phyloP scores from a whole-genome alignment of 1,140 invertebrate species.

The Drosophila sulfurigaster region DNA sequence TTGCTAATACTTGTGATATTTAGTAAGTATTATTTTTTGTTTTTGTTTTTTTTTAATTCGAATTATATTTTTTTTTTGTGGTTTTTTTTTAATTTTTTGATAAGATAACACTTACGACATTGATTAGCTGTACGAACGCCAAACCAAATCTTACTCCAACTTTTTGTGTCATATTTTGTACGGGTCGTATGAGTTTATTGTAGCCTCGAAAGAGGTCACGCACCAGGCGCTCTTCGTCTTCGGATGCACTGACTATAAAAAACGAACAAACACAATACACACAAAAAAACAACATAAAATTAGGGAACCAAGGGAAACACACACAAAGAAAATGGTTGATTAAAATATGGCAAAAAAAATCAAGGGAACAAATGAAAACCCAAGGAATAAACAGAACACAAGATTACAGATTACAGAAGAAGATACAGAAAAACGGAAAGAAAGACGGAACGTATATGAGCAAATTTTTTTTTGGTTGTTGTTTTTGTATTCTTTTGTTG shows the following conservation, averaged over 20 bases:
- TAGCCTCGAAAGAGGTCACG: slow-evolving; percentile 99
- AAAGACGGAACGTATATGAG: slow-evolving; percentile 70
- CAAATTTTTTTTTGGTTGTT: slow-evolving; percentile 58
- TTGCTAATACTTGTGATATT: slow-evolving; percentile 54
- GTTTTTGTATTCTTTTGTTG: slow-evolving; percentile 57
- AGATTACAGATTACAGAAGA: slow-evolving; percentile 33
- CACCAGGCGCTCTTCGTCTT: slow-evolving; percentile 98
- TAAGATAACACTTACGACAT: slow-evolving; percentile 93
- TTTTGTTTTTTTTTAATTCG: slow-evolving; percentile 35
- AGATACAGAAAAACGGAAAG: slow-evolving; percentile 62
- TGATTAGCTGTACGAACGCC: slow-evolving; percentile 99
- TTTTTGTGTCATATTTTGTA: slow-evolving; percentile 98
- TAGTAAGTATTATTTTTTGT: slow-evolving; percentile 28
- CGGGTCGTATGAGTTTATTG: slow-evolving; percentile 99
- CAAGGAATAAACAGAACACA: not conserved
- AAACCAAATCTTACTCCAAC: slow-evolving; percentile 98
- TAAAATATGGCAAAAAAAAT: not conserved
- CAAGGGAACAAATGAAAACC: not conserved
- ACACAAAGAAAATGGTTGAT: not conserved
- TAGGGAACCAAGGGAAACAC: slow-evolving; percentile 1
- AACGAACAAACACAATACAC: slow-evolving; percentile 42
- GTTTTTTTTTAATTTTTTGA: slow-evolving; percentile 51
- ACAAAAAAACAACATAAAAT: not conserved
- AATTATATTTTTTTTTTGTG: slow-evolving; percentile 53
- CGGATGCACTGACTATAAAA: slow-evolving; percentile 86